Conservation (phyloP, 2,113 vertebrate species). For the Rhegmatorhina hoffmannsi region DNA sequence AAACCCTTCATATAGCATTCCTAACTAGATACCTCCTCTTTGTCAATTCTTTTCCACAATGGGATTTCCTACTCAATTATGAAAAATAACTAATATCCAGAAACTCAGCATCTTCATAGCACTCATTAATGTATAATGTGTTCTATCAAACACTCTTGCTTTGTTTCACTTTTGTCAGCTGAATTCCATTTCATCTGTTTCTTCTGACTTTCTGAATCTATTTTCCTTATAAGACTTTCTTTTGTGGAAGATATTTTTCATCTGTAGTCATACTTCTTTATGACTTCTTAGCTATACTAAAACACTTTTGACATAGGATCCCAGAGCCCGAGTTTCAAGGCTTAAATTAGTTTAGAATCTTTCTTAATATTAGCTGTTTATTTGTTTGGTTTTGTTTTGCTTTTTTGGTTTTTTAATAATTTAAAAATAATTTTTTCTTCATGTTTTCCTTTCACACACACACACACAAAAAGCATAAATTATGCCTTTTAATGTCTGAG, state of each 20-base stretch:
- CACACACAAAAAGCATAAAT: neutral
- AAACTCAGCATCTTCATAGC: neutral
- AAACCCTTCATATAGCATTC: accelerated
- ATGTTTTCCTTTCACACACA: neutral
- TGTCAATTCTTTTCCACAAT: neutral
- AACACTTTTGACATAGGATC: neutral
- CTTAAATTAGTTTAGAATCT: neutral
- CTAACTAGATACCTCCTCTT: neutral
- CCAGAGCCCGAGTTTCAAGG: neutral
- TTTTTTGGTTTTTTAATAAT: neutral
- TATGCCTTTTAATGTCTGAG: neutral
- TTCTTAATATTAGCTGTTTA: neutral
- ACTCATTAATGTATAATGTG: neutral
- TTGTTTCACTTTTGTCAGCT: neutral
- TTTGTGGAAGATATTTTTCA: neutral
- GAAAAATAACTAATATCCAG: neutral
- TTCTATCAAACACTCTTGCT: neutral
- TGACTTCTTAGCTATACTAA: neutral
- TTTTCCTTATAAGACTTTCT: neutral
- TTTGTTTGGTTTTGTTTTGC: no score
- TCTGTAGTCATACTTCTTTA: neutral
- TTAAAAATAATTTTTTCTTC: neutral
- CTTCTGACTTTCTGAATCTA: neutral
- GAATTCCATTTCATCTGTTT: neutral
- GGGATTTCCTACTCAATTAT: neutral